Conservation (phyloP, 2,888 invertebrate species). For the Schizotus pectinicornis region DNA sequence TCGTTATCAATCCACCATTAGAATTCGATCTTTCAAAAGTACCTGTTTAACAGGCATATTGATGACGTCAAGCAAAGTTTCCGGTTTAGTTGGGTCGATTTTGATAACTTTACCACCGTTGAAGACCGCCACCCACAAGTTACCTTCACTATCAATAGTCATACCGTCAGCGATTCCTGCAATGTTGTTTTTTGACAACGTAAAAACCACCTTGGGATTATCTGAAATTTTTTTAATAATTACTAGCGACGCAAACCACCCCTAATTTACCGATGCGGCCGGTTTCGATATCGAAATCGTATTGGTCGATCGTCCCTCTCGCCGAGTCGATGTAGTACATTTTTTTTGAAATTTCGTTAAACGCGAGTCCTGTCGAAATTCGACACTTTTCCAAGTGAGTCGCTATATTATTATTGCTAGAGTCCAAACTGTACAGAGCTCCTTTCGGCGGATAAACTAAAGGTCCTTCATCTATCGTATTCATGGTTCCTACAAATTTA, state of each 20-base stretch:
- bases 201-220: conserved; percentile 65
- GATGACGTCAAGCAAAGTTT: conserved; percentile 63
- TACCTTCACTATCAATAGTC: conserved; percentile 77
- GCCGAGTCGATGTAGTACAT: conserved; percentile 80
- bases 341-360: conserved; percentile 69
- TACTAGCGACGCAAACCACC: not conserved
- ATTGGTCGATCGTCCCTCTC: conserved; percentile 68
- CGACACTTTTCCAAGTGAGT: conserved; percentile 25
- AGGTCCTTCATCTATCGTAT: conserved; percentile 2
- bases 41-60: conserved; percentile 70
- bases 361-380: conserved; percentile 70
- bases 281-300: conserved; percentile 68
- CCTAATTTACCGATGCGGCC: conserved; percentile 57
- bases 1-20: not conserved
- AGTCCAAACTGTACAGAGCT: conserved; percentile 1
- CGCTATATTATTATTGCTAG: not conserved
- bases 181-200: conserved; percentile 56
- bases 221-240: conserved; percentile 55
- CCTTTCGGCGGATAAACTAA: conserved; percentile 2
- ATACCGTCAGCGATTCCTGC: conserved; percentile 72
- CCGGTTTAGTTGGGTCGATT: conserved; percentile 62
- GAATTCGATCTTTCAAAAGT: not conserved
- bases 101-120: conserved; percentile 66
- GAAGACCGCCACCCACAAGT: conserved; percentile 78
- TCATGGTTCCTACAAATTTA: conserved; percentile 16